Base-by-base conservation (phyloP, 1,140 invertebrate species). In the Zaprionus africanus region DNA sequence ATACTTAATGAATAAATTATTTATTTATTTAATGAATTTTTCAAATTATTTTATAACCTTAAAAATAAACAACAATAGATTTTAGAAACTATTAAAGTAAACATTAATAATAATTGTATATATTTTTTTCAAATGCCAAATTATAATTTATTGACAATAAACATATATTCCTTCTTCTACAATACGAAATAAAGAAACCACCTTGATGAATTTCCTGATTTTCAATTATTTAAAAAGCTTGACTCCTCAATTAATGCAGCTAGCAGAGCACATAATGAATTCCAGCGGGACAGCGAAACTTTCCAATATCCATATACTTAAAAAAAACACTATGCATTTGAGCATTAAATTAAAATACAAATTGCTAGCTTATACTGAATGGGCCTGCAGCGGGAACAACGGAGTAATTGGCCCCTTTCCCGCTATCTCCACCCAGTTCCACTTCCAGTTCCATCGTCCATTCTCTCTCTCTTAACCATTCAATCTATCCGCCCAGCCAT, bases 271-370 rank as follows among this genome's bases (percentile, higher is more conserved):
- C 15, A 46, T 76, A 69, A 79, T 81, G 74, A 88, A 84, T 68
- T 73, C 67, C 67, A 69, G 56, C 65, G 70, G 22, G 60, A 43
- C 43, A 41, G 69, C 31, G 76, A 67, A 88, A 74, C 60, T 76
- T 73, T 72, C 72, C 73, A 53, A 62, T 66, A 62, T 68, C 12
- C 54, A 61, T 57, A 56, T 53, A 76, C 41, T 73, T 72, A 81
- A 76, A 78, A 79, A 76, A 75, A 76, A 71, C 67, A 56, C 69
- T 1, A 31, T 31, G 57, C 68, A 81, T 84, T 88, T 84, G 57
- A 88, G 76, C 84, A 88, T 88, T 81, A 74, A 88, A 88, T 81
- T 90, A 85, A 81, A 85, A 85, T 88, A 90, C 81, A 88, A 88
- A 88, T 75, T 56, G 66, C 70, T 70, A 67, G 72, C 67, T 83